Base-by-base conservation (phyloP, 2,113 vertebrate species). In the Pholis gunnellus region DNA sequence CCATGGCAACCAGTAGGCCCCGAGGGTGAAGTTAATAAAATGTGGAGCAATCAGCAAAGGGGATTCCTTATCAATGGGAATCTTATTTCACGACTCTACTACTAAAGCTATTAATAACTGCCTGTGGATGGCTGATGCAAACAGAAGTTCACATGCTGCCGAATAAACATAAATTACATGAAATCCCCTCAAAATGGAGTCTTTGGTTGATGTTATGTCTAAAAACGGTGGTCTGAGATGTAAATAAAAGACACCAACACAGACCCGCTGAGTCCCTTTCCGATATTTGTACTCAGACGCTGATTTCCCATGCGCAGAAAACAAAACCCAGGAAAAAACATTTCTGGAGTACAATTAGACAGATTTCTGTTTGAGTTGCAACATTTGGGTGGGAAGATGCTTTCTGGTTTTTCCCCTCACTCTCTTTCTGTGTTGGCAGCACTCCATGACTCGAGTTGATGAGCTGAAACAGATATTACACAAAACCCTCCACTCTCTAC, bases 261-360 rank as follows among this genome's bases (percentile, higher is more conserved):
- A 66, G 59, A 88, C 69, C 81, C n/a, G 72, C 48, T 88, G 90
- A 87, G 89, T 91, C 86, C 87, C 73, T 87, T 91, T 89, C 90
- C 76, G 75, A 91, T 82, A 76, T 91, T 93, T 90, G 84, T 91
- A 44, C 78, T 79, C 57, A 60, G 72, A 42, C 1, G 36, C 60
- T 54, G 69, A 84, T 74, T 87, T 84, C 84, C 82, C 83, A 75
- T 40, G 72, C 46, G 52, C 3, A 11, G 48, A 72, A 83, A 88
- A 85, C 44, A 84, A 90, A 90, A 84, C 75, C 59, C 54, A 79
- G 85, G 83, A 77, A 89, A 82, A 85, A 85, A 84, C 77, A 63
- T 2, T 76, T 60, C 54, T 77, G 72, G 69, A 72, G 83, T 38
- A 76, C 82, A 89, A 85, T 83, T 40, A 80, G 70, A 81, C 20